phyloP scores from a whole-genome alignment of 2,888 invertebrate species.

The Vannuccia rotundouncinata region DNA sequence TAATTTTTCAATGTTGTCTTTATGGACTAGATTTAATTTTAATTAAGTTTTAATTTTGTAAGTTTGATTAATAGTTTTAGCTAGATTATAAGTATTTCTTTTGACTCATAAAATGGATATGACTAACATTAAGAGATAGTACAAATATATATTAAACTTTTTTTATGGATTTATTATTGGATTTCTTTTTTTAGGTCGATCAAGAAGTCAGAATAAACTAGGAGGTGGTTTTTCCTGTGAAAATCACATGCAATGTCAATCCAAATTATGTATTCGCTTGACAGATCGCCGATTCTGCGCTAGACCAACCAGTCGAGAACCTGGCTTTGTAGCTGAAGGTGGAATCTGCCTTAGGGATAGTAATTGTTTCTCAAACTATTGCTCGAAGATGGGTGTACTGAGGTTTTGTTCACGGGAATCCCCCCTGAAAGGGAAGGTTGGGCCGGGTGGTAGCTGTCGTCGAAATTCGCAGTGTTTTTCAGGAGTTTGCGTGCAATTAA shows the following conservation, averaged over 20 bases:
- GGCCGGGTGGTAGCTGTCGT: slow-evolving; percentile 18
- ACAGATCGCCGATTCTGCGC: slow-evolving; percentile 25
- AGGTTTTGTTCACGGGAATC: slow-evolving; percentile 24
- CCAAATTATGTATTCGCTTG: not conserved
- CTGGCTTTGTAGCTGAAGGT: not conserved
- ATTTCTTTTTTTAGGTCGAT: not conserved
- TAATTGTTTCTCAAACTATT: slow-evolving; percentile 29
- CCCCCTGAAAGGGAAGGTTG: slow-evolving; percentile 12
- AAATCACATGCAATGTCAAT: not conserved
- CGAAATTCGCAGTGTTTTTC: slow-evolving; percentile 27
- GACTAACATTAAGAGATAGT: too few species aligned
- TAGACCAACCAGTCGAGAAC: not conserved
- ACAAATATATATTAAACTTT: too few species aligned
- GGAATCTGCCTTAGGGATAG: slow-evolving; percentile 2
- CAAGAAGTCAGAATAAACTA: not conserved
- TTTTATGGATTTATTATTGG: too few species aligned
- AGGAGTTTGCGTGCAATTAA: not conserved
- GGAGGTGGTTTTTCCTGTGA: slow-evolving; percentile 18
- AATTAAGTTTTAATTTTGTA: too few species aligned
- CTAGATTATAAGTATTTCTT: too few species aligned
- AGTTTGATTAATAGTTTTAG: too few species aligned
- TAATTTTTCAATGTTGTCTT: too few species aligned
- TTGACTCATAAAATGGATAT: too few species aligned
- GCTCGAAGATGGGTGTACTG: slow-evolving; percentile 2
- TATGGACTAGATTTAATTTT: too few species aligned